Evolutionary conservation across 2,888 invertebrate species (phyloP).

Genomic region (Acanthococcus lagerstroemiae): DNA sequence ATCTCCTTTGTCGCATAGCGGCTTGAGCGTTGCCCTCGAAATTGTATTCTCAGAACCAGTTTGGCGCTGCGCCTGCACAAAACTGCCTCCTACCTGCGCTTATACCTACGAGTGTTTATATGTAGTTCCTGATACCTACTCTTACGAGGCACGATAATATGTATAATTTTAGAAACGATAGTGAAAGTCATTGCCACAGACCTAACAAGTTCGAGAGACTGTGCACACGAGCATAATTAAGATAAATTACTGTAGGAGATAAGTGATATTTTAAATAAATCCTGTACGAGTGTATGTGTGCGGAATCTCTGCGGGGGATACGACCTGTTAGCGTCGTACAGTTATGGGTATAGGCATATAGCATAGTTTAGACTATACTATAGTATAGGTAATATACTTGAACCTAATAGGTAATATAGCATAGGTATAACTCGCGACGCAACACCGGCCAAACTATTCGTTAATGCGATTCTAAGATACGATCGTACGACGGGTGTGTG

Average conservation of each 20-base stretch:
- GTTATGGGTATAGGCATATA: too few species aligned
- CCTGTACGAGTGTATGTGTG: background rate
- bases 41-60: too few species aligned
- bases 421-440: background rate
- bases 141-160: background rate
- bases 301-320: background rate
- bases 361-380: too few species aligned
- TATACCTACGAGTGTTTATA: too few species aligned
- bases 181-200: slow-evolving; percentile 26
- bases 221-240: slow-evolving; percentile 23
- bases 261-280: slow-evolving; percentile 15
- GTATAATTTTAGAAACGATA: slow-evolving; percentile 28
- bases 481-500: slow-evolving; percentile 1
- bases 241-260: slow-evolving; percentile 20
- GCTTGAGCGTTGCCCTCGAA: too few species aligned
- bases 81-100: too few species aligned
- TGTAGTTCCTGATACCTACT: background rate
- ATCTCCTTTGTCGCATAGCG: too few species aligned
- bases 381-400: too few species aligned
- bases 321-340: too few species aligned
- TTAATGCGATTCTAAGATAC: background rate
- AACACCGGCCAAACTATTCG: background rate
- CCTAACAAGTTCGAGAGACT: slow-evolving; percentile 22
- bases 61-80: too few species aligned
- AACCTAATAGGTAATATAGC: too few species aligned